These are phyloP conservation scores for Eulemur coronatus DNA, from an alignment of 2,797 vertebrate species.

Conservation along the genomic window DNA sequence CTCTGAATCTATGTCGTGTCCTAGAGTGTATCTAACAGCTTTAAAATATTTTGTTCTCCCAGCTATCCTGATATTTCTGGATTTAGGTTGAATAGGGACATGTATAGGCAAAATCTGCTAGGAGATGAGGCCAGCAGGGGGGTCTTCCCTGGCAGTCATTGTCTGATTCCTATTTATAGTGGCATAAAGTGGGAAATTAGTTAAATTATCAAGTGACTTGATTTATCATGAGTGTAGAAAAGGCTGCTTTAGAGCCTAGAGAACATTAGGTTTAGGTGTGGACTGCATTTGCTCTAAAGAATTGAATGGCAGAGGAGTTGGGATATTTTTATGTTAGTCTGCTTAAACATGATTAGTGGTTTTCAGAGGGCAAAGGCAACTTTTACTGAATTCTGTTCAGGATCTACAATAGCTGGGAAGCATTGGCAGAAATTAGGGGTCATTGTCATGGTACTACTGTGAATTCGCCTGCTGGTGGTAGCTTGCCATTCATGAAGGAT, in stretches of 20 bases:
- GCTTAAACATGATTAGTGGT: slow-evolving; percentile 13
- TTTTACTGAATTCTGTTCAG: slow-evolving; percentile 32
- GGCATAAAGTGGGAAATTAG: slow-evolving; percentile 35
- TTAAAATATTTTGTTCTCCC: slow-evolving; percentile 4
- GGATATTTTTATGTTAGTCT: slow-evolving; percentile 20
- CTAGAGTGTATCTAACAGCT: neutral
- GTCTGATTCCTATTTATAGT: slow-evolving; percentile 47
- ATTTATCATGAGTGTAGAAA: neutral
- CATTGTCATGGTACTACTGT: neutral
- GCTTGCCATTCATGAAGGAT: slow-evolving; percentile 54
- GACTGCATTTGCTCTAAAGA: slow-evolving; percentile 43
- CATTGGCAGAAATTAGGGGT: slow-evolving; percentile 4
- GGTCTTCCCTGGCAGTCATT: neutral
- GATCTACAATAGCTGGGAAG: neutral
- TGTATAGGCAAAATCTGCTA: slow-evolving; percentile 31
- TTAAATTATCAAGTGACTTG: slow-evolving; percentile 49
- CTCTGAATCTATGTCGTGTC: slow-evolving; percentile 20
- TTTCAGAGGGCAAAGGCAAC: neutral
- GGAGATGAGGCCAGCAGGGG: slow-evolving; percentile 25
- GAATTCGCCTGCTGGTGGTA: slow-evolving; percentile 39
- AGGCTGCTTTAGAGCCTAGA: slow-evolving; percentile 15
- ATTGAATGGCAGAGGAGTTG: slow-evolving; percentile 34
- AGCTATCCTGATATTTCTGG: neutral
- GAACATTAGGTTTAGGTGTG: slow-evolving; percentile 14
- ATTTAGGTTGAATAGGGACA: slow-evolving; percentile 34